Percentiles rank a stretch among this genome's conserved stretches.
Evolutionary conservation across 1,140 invertebrate species (phyloP).

Genomic region (Linepithema humile): DNA sequence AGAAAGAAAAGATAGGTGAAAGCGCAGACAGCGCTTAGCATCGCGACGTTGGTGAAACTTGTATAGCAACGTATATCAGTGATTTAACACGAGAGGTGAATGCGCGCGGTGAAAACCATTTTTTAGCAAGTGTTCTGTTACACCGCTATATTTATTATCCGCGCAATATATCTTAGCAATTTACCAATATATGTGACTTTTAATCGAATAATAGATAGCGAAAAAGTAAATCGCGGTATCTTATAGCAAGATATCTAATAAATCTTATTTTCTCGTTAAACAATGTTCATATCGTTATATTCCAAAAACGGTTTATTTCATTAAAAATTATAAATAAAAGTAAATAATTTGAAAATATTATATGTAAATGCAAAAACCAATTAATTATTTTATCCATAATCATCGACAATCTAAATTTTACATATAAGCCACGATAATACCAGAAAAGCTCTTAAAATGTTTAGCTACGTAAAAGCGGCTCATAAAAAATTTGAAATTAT

Average conservation of each 20-base stretch:
- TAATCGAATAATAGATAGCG: neutral
- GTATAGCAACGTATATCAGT: neutral
- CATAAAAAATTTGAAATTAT: slow-evolving; percentile 40
- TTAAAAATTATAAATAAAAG: neutral
- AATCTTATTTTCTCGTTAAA: neutral
- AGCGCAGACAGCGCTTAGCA: slow-evolving; percentile 75
- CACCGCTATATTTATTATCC: neutral
- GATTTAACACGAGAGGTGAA: neutral
- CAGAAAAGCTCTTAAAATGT: neutral
- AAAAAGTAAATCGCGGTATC: neutral
- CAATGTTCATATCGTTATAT: neutral
- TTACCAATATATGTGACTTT: neutral
- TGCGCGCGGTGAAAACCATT: neutral
- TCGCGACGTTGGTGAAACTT: slow-evolving; percentile 52
- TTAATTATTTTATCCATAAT: neutral
- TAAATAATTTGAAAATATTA: neutral
- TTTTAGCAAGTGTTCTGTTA: neutral
- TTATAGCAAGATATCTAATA: neutral
- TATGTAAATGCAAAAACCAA: neutral
- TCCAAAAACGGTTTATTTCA: neutral
- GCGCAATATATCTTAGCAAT: neutral
- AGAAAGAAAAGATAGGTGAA: slow-evolving; percentile 77
- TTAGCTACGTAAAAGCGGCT: neutral
- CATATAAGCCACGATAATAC: neutral
- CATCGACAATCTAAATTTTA: neutral